phyloP scores from a whole-genome alignment of 2,888 invertebrate species.

The Gisinianus flammeolus region DNA sequence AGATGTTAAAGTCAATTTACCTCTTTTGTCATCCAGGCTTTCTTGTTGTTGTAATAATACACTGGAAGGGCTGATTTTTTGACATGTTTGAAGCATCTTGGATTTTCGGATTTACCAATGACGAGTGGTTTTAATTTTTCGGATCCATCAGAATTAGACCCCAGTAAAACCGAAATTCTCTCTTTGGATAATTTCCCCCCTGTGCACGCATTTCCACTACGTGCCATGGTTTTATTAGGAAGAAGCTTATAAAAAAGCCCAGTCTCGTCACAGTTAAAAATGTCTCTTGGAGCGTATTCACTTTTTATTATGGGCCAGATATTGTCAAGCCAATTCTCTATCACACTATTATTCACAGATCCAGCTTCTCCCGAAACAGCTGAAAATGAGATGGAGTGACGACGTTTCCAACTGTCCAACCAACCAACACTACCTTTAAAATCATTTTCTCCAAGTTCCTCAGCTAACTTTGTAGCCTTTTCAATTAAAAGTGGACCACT shows the following conservation, averaged over 20 bases:
- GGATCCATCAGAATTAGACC: too few species aligned
- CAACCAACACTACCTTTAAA: slow-evolving; percentile 9
- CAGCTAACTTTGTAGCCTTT: slow-evolving; percentile 4
- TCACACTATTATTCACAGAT: background rate
- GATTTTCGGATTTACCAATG: too few species aligned
- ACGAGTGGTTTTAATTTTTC: too few species aligned
- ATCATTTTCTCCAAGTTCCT: background rate
- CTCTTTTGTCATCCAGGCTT: too few species aligned
- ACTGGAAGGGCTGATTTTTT: too few species aligned
- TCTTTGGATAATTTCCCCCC: slow-evolving; percentile 44
- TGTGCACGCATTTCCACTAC: slow-evolving; percentile 27
- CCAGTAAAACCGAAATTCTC: slow-evolving; percentile 39
- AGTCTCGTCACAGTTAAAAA: slow-evolving; percentile 45
- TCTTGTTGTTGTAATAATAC: too few species aligned
- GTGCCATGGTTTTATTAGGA: slow-evolving; percentile 32
- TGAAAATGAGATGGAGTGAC: slow-evolving; percentile 9
- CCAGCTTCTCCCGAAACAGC: background rate
- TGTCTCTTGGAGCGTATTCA: slow-evolving; percentile 28
- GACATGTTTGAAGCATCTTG: too few species aligned
- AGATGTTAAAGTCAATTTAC: too few species aligned
- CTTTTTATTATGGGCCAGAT: background rate
- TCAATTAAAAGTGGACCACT: slow-evolving; percentile 13
- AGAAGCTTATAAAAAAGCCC: slow-evolving; percentile 40
- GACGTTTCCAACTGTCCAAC: background rate
- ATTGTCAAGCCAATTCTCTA: background rate